These are phyloP conservation scores for Belonocnema kinseyi DNA, from an alignment of 1,140 invertebrate species.

Conservation along the genomic window DNA sequence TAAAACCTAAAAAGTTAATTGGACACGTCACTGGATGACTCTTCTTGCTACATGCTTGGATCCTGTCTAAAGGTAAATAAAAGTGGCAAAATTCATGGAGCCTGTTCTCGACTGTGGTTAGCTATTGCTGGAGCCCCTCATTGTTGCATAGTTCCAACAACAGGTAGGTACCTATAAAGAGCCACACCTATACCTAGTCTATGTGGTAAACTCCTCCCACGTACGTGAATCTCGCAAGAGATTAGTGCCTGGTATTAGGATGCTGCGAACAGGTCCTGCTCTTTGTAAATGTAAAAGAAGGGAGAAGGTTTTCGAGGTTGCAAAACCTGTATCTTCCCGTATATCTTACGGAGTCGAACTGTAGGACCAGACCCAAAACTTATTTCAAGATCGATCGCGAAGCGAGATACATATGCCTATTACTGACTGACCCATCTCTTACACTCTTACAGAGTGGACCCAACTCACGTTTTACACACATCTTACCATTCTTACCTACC, in stretches of 20 bases:
- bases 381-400: slow-evolving; percentile 50
- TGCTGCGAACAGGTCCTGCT: slow-evolving; percentile 41
- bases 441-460: background rate
- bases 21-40: slow-evolving; percentile 51
- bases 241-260: slow-evolving; percentile 61
- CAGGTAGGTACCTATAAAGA: slow-evolving; percentile 60
- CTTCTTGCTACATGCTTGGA: slow-evolving; percentile 37
- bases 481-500: background rate
- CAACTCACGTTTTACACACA: too few relatives aligned
- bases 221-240: slow-evolving; percentile 45
- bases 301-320: slow-evolving; percentile 47
- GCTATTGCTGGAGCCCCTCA: slow-evolving; percentile 54
- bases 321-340: slow-evolving; percentile 58
- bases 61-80: slow-evolving; percentile 20
- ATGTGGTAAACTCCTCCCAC: slow-evolving; percentile 53
- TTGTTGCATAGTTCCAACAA: slow-evolving; percentile 58
- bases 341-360: slow-evolving; percentile 54
- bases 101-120: slow-evolving; percentile 59
- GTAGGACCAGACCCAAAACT: slow-evolving; percentile 48
- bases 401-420: slow-evolving; percentile 49
- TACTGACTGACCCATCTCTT: slow-evolving; percentile 46
- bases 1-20: background rate
- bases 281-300: slow-evolving; percentile 32
- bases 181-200: slow-evolving; percentile 55
- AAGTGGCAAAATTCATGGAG: slow-evolving; percentile 48